These are phyloP conservation scores for Cynoglossus semilaevis DNA, from an alignment of 2,113 vertebrate species.

Conservation along the genomic window DNA sequence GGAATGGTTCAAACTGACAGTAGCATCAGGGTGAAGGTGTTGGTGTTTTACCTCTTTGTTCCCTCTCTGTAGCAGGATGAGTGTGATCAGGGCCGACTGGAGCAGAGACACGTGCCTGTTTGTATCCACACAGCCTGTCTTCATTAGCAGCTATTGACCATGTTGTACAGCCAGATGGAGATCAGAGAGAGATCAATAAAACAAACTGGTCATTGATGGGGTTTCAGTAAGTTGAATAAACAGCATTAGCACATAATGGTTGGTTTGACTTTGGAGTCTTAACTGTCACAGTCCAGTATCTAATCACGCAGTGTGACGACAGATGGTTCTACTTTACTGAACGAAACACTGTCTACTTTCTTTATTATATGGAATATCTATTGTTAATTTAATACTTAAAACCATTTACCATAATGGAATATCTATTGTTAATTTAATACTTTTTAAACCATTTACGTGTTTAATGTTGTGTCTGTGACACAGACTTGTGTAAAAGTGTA, in stretches of 20 bases:
- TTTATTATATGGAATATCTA: slow-evolving; percentile 27
- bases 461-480: no score
- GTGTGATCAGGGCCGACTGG: slow-evolving; percentile 50
- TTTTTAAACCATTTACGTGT: no score
- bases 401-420: no score
- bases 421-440: no score
- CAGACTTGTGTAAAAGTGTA: no score
- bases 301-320: no score
- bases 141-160: slow-evolving; percentile 62
- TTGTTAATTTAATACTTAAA: no score
- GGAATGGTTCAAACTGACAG: slow-evolving; percentile 6
- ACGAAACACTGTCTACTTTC: slow-evolving; percentile 2
- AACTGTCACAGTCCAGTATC: no score
- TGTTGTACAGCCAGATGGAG: slow-evolving; percentile 52
- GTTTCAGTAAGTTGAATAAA: slow-evolving; percentile 53
- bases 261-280: slow-evolving; percentile 25
- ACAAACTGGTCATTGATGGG: slow-evolving; percentile 67
- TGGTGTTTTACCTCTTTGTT: slow-evolving; percentile 41
- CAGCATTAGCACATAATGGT: slow-evolving; percentile 24
- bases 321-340: slow-evolving; percentile 27
- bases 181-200: slow-evolving; percentile 62
- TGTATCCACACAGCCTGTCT: slow-evolving; percentile 37
- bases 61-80: slow-evolving; percentile 59
- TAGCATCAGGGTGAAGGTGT: slow-evolving; percentile 36
- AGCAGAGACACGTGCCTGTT: slow-evolving; percentile 37